Evolutionary conservation across 2,888 invertebrate genomes (phyloP).

Genomic region (Hofmannophila pseudospretella): DNA sequence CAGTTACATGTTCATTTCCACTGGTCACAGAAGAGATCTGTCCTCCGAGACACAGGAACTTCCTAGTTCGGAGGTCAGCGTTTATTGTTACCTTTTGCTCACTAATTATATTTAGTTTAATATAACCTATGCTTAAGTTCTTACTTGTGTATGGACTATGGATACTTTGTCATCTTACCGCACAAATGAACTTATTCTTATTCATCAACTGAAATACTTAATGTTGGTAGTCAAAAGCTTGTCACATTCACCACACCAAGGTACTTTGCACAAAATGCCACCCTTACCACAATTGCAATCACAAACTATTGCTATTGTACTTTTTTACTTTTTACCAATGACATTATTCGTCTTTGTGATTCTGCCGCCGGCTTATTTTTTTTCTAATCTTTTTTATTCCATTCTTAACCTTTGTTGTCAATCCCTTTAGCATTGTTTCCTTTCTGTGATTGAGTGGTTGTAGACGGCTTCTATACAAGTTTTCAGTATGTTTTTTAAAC

Average conservation of each 20-base stretch:
- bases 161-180: no score
- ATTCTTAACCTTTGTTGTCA: constrained; percentile 21
- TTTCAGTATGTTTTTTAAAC: neutral
- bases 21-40: no score
- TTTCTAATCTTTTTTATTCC: constrained; percentile 20
- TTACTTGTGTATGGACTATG: no score
- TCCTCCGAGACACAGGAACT: no score
- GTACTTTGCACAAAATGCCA: constrained; percentile 28
- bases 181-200: no score
- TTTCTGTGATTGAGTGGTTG: constrained; percentile 23
- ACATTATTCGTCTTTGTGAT: constrained; percentile 37
- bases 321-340: constrained; percentile 27
- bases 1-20: no score
- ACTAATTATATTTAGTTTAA: no score
- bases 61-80: no score
- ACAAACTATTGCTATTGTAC: constrained; percentile 48
- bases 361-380: constrained; percentile 25
- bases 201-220: no score
- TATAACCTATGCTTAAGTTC: no score
- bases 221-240: constrained; percentile 7
- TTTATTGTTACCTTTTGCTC: no score
- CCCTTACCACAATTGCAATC: constrained; percentile 48
- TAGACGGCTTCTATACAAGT: neutral
- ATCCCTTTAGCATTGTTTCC: constrained; percentile 21
- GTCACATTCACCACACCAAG: constrained; percentile 15